These are phyloP conservation scores for Galemys pyrenaicus DNA, from an alignment of 2,113 vertebrate genomes.

Conservation along the genomic window DNA sequence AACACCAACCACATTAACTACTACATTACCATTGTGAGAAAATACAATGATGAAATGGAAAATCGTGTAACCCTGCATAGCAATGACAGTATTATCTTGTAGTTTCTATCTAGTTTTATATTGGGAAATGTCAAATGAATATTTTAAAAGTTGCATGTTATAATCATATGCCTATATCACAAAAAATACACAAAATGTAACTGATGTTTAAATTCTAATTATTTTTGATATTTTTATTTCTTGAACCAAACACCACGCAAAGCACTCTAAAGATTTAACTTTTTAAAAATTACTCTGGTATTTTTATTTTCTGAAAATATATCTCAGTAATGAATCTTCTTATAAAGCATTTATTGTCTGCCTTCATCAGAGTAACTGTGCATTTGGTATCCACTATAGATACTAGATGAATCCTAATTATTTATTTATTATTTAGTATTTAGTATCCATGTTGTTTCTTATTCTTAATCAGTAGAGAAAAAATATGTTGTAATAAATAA, in stretches of 20 bases:
- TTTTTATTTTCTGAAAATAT: constrained; percentile 70
- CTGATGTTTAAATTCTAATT: not conserved
- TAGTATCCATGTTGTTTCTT: constrained; percentile 57
- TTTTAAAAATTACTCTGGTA: constrained; percentile 34
- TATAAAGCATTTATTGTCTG: constrained; percentile 71
- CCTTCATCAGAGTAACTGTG: constrained; percentile 12
- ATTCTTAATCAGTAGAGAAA: constrained; percentile 68
- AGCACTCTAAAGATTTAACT: constrained; percentile 23
- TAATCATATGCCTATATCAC: constrained; percentile 21
- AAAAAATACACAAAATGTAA: not conserved
- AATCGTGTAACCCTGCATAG: constrained; percentile 58
- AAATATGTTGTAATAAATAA: constrained; percentile 60
- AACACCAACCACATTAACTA: constrained; percentile 67
- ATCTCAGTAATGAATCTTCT: constrained; percentile 57
- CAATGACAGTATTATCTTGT: constrained; percentile 49
- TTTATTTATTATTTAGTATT: constrained; percentile 41
- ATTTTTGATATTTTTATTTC: constrained; percentile 45
- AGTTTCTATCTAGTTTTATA: constrained; percentile 42
- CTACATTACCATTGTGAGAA: constrained; percentile 72
- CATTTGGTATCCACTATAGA: constrained; percentile 66
- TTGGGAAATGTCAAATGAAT: constrained; percentile 62
- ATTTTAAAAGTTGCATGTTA: constrained; percentile 65
- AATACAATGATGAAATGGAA: constrained; percentile 53
- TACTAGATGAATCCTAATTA: constrained; percentile 72
- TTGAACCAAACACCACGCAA: constrained; percentile 19